Evolutionary conservation across 1,140 invertebrate genomes (phyloP).

Genomic region (Cydia amplana): DNA sequence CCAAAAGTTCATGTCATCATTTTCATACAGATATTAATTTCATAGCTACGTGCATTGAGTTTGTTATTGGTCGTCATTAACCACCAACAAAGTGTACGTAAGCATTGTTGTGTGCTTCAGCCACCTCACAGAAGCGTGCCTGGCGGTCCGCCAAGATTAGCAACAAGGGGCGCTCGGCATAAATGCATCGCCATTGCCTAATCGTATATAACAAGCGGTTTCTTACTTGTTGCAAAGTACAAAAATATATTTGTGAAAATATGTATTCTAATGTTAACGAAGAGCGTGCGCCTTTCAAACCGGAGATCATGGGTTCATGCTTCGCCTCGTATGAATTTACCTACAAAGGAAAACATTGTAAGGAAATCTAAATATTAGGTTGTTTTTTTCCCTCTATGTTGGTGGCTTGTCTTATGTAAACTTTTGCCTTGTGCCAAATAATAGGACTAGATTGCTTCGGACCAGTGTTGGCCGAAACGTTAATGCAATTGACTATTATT

Average conservation of each 20-base stretch:
- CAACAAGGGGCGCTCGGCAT: constrained; percentile 25
- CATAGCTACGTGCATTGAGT: background rate
- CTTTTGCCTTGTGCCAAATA: no score
- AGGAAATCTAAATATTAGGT: no score
- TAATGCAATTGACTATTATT: no score
- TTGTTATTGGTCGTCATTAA: background rate
- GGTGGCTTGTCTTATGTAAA: no score
- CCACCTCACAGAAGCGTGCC: constrained; percentile 34
- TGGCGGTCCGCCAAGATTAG: constrained; percentile 39
- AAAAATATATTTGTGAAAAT: background rate
- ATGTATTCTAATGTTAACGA: background rate
- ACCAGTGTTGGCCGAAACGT: no score
- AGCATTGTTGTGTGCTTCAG: constrained; percentile 25
- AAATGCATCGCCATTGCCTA: constrained; percentile 31
- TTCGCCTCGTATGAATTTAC: no score
- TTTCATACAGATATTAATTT: background rate
- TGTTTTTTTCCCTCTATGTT: no score
- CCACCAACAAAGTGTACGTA: constrained; percentile 22
- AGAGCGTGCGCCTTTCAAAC: no score
- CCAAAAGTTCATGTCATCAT: background rate
- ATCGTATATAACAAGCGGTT: constrained; percentile 24
- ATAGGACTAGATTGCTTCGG: no score
- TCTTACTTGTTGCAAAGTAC: constrained; percentile 41
- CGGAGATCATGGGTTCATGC: no score
- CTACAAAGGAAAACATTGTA: no score